phyloP scores from a whole-genome alignment of 2,888 invertebrate genomes.

The Sinopyrophorus schimmeli region DNA sequence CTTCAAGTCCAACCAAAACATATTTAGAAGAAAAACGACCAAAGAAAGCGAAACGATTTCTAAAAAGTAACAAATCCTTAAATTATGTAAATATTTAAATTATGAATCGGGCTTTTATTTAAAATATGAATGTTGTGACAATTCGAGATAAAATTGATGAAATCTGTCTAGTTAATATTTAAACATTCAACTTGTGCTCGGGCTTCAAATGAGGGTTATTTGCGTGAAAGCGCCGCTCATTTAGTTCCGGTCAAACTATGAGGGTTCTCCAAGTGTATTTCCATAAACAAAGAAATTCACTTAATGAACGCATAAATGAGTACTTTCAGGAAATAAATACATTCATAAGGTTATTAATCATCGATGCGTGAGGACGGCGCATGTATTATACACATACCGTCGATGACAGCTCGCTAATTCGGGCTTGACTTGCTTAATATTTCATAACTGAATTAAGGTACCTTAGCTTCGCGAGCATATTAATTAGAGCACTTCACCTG shows the following conservation, averaged over 20 bases:
- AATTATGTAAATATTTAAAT: too few species aligned
- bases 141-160: slow-evolving; percentile 19
- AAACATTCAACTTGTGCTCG: slow-evolving; percentile 18
- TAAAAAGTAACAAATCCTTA: too few species aligned
- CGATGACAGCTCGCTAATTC: slow-evolving; percentile 50
- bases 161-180: slow-evolving; percentile 24
- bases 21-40: too few species aligned
- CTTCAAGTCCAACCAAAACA: too few species aligned
- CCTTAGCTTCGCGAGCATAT: slow-evolving; percentile 48
- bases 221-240: slow-evolving; percentile 23
- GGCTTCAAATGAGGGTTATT: slow-evolving; percentile 29
- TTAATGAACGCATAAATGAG: slow-evolving; percentile 44
- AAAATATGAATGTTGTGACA: too few species aligned
- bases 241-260: slow-evolving; percentile 32
- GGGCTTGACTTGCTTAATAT: slow-evolving; percentile 49
- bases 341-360: slow-evolving; percentile 48
- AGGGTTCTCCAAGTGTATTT: slow-evolving; percentile 34
- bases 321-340: slow-evolving; percentile 42
- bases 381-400: slow-evolving; percentile 41
- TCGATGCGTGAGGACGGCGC: slow-evolving; percentile 41
- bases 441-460: slow-evolving; percentile 52
- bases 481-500: slow-evolving; percentile 50
- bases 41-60: too few species aligned
- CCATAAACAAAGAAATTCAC: slow-evolving; percentile 48
- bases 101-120: too few species aligned